These are phyloP conservation scores for Centruroides sculpturatus DNA, from an alignment of 1,140 invertebrate species.

Conservation along the genomic window DNA sequence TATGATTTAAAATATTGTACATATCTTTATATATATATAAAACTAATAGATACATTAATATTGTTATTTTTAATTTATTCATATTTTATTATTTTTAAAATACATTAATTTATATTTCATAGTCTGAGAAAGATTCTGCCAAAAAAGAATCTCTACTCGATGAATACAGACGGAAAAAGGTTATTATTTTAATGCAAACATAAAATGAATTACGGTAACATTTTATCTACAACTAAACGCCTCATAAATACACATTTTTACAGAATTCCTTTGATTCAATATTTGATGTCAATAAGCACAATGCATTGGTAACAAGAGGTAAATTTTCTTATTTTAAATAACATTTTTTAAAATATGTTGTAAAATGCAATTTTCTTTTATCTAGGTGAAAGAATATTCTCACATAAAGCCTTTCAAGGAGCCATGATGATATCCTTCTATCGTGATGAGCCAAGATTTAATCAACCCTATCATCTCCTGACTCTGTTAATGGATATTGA, in stretches of 20 bases:
- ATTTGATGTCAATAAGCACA: conserved; percentile 65
- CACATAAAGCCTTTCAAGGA: conserved; percentile 79
- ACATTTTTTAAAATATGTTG: not conserved
- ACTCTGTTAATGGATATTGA: conserved; percentile 94
- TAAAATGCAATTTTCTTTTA: not conserved
- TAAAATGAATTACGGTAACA: not conserved
- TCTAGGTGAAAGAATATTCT: conserved; percentile 68
- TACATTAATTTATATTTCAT: conserved; percentile 9
- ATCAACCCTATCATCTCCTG: conserved; percentile 88
- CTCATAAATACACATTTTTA: not conserved
- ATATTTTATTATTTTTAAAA: not conserved
- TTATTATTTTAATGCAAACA: not conserved
- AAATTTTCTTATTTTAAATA: conserved; percentile 7
- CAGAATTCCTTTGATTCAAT: conserved; percentile 73
- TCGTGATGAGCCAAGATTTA: conserved; percentile 88
- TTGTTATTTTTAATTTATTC: conserved; percentile 9
- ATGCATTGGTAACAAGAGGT: conserved; percentile 55
- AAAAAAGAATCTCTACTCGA: conserved; percentile 43
- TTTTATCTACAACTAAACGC: not conserved
- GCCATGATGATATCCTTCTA: conserved; percentile 97
- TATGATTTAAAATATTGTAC: no score
- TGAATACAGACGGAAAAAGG: conserved; percentile 55
- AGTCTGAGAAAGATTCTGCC: conserved; percentile 43
- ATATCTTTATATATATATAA: no score
- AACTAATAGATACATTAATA: not conserved